Evolutionary conservation across 2,888 invertebrate species (phyloP), one percentile per base, ranked within the genome.

Genomic region (Ormyrus thymus): DNA sequence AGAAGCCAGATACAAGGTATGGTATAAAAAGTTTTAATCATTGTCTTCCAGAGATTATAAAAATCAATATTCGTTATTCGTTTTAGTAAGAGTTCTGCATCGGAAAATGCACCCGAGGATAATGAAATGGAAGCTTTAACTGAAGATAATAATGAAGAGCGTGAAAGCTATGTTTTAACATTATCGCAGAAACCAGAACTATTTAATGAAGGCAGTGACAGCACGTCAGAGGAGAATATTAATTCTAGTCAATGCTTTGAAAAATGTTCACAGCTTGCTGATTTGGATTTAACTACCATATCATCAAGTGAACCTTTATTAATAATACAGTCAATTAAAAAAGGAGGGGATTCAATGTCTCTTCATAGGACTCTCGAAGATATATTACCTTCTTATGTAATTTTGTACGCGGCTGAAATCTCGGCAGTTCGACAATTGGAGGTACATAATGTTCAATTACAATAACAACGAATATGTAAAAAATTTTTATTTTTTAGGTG

Each of bases 401-500:
- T 99, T 50, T 92, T 99, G 91, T 98, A 98, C 90, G 96, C 97
- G 87, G 93, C 94, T 73, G 97, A 98, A 86, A 93, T 98, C 82
- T 93, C 95, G 0, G 95, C 97, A 43, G 95, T 98, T 8, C 91
- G 99, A 45, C 97, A 97, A 90, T 93, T 99, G 77, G 99, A 99
- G 92, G 93, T 97, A 81, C 68, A 76, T 13, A 50, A 48, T 66
- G 46, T 51, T 59, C 53, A 15, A 51, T 58, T 56, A 46, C n/a
- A 48, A 29, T 59, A 51, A 29, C 29, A 29, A 64, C 61, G 69
- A 51, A 11, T 7, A 68, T 43, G 5, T 3, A 55, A 61, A 51
- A 10, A 50, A 55, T 62, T 50, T 69, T 76, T 69, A 59, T 64
- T 13, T 82, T 88, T 56, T 83, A 94, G 94, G 92, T 94, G 80